Base-by-base conservation (phyloP, 2,113 vertebrate species). In the Trinectes maculatus region DNA sequence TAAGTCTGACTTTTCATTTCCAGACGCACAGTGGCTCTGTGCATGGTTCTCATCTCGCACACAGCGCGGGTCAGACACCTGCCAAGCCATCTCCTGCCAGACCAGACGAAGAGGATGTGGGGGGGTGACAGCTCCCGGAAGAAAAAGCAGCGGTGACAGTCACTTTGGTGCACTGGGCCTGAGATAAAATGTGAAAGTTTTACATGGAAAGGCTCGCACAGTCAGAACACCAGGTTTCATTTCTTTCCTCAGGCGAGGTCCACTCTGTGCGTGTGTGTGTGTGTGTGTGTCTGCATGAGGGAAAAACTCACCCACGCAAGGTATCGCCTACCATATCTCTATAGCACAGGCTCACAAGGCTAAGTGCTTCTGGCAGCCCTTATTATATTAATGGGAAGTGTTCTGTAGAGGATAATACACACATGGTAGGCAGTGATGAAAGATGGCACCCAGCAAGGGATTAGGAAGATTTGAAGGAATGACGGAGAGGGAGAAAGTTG, bases 361-460 rank as follows among this genome's bases (percentile, higher is more conserved):
- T 84, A 85, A 90, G 85, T 87, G 85, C 77, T 88, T 82, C 70
- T 86, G 87, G 83, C 87, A 85, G 80, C 80, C 67, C 79, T 80
- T 61, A 82, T 89, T 85, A 87, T 88, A 85, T 85, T 78, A 85
- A 89, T 83, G 83, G 88, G 85, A 92, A 91, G 81, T 82, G 83
- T 87, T 89, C 68, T 86, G 82, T 85, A 79, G 67, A 79, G 81
- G 83, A 84, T 87, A 88, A 87, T 86, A 86, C 69, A 79, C 89
- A 89, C 62, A 79, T 71, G 79, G 84, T 78, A 75, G 64, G 71
- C 74, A 3, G n/a, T 78, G 87, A 89, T 89, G 86, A 93, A 87
- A 91, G 84, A 91, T 88, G 89, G 87, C 83, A 87, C 73, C 78
- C 73, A 84, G 87, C 54, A 8, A 82, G 74, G 75, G 89, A 90